Base-by-base conservation (phyloP, 2,888 invertebrate genomes). In the Microctonus brassicae region DNA sequence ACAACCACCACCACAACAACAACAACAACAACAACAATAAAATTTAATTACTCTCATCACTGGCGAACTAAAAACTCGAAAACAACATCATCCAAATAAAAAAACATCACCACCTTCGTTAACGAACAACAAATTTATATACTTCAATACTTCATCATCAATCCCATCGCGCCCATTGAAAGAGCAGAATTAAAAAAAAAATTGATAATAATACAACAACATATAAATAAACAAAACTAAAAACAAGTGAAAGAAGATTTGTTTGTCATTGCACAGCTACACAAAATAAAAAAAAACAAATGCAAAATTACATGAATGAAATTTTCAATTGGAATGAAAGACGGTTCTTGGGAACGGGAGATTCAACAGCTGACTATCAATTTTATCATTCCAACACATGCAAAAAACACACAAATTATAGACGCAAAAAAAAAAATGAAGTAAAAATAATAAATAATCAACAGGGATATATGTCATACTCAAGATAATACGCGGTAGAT, bases 41-140 rank as follows among this genome's bases (percentile, higher is more conserved):
- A 0, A 17, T 7, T 29, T 29, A 26, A 29, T 10, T 58, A 29
- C 33, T 58, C 24, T 29, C 33, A 53, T 70, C 62, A 63, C 34
- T 47, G 69, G 33, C 69, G 57, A 55, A 55, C 42, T n/a, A n/a
- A 72, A 68, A 69, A 68, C 62, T 57, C 39, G 24, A 66, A 57
- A 58, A 55, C 55, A 47, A 53, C 53, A 66, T 66, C 66, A 55
- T 57, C 39, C 11, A 75, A 68, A 63, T 70, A 61, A 29, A 65
- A 70, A 47, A 55, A 63, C 67, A 70, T 53, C 57, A 65, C 71
- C 47, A 65, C 34, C 58, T 33, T 34, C 58, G 17, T 17, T 33
- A 58, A 22, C 55, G 33, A 69, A 76, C 70, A 68, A 72, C 36
- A 78, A 76, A 77, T 73, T 74, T 73, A 75, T 76, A n/a, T n/a